A percentile compares a stretch with the other conserved stretches of the same genome.
Evolutionary conservation across 2,113 vertebrate species (phyloP).

Genomic region (Cairina moschata): DNA sequence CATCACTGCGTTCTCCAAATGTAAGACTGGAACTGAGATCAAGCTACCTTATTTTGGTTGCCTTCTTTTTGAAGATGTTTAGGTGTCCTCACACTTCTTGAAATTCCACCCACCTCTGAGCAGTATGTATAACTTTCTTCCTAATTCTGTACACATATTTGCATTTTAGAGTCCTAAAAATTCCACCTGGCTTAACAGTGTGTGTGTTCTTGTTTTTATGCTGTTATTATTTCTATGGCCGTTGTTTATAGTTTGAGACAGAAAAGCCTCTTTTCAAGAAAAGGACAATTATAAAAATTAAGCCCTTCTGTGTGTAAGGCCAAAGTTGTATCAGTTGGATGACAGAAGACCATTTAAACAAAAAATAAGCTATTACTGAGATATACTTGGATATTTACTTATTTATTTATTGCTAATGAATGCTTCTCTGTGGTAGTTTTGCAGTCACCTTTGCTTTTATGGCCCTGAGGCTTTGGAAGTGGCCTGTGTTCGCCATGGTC

Average conservation of each 20-base stretch:
- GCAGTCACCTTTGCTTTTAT: neutral
- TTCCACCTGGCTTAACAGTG: neutral
- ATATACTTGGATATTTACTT: neutral
- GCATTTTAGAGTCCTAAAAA: neutral
- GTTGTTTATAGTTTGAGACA: neutral
- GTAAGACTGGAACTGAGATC: neutral
- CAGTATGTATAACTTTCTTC: accelerated
- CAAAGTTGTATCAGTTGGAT: neutral
- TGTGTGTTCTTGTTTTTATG: too few relatives aligned
- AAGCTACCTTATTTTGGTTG: neutral
- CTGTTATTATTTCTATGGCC: neutral
- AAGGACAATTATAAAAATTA: neutral
- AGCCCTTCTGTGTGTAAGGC: neutral
- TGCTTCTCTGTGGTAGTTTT: neutral
- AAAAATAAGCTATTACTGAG: neutral
- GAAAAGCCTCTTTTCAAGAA: neutral
- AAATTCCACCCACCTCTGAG: neutral
- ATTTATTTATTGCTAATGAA: neutral
- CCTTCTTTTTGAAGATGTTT: neutral
- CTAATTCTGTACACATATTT: neutral
- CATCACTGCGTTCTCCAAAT: neutral
- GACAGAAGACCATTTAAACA: neutral
- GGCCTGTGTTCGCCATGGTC: neutral
- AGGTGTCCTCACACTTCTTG: neutral
- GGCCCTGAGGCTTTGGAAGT: neutral